phyloP scores from a whole-genome alignment of 2,797 vertebrate genomes.

The Pseudochromis fuscus region DNA sequence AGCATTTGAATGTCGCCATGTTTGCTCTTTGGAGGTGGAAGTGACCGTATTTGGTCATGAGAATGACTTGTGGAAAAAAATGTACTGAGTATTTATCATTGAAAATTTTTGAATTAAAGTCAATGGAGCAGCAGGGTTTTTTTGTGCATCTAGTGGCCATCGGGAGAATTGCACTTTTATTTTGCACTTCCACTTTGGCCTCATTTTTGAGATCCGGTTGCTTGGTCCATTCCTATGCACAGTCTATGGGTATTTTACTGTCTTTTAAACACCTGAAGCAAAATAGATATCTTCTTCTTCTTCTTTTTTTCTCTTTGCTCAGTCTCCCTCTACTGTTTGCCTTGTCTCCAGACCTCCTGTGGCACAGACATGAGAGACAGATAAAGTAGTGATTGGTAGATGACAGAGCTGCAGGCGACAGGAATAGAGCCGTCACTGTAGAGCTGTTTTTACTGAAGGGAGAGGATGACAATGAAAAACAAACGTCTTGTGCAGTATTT shows the following conservation, averaged over 20 bases:
- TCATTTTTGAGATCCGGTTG: too few species aligned
- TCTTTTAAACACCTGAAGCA: not conserved
- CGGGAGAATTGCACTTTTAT: too few species aligned
- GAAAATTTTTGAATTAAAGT: too few species aligned
- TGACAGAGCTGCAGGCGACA: constrained; percentile 27
- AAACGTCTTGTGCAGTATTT: constrained; percentile 11
- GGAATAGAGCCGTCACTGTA: constrained; percentile 30
- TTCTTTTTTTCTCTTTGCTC: not conserved
- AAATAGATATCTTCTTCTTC: constrained; percentile 4
- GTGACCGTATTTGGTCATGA: too few species aligned
- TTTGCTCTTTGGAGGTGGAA: too few species aligned
- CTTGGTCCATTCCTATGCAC: too few species aligned
- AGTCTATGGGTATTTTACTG: not conserved
- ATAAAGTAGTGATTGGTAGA: constrained; percentile 22
- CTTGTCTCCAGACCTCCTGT: constrained; percentile 8
- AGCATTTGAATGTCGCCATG: too few species aligned
- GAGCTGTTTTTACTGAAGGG: constrained; percentile 30
- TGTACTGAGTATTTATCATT: too few species aligned
- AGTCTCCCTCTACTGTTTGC: constrained; percentile 7
- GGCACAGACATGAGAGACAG: constrained; percentile 12
- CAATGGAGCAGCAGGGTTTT: too few species aligned
- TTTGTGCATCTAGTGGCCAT: too few species aligned
- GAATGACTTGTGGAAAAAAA: too few species aligned
- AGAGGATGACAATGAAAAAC: not conserved
- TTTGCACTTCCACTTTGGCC: too few species aligned